Evolutionary conservation across 1,140 invertebrate genomes (phyloP), one percentile per base, ranked within the genome.

Genomic region (Saxidomus purpurata): DNA sequence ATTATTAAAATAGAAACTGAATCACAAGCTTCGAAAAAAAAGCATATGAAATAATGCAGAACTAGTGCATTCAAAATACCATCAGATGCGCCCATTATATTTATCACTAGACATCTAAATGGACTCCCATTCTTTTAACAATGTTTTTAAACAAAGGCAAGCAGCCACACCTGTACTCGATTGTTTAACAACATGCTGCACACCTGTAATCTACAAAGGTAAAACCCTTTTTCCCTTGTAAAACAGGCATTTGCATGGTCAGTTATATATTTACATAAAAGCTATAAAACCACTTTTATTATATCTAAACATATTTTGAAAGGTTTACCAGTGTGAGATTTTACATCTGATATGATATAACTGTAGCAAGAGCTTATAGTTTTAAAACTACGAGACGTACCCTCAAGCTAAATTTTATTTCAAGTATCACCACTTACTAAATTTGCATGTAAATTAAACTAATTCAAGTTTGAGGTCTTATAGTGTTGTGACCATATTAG

Each of bases 361-460:
- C 11, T 67, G 8, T 67, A 6, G 34, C 61, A 67, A n/a, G n/a
- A 31, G 61, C 9, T 36, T 67, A 67, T 36, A 67, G 61, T 67
- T 67, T 67, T 67, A 67, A n/a, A 13, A 34, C 22, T 31, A 28
- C 34, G 9, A 67, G 19, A 67, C 15, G 25, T 28, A 67, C 61
- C 61, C 61, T 67, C 61, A 67, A 67, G 61, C 61, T 67, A 67
- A 55, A 67, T 67, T 34, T 67, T 28, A 67, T 28, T 67, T 19
- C 15, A 67, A 67, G n/a, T 31, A 3, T 67, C 1, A 6, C 8
- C 61, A 19, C n/a, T 34, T 31, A 67, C 28, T 67, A 13, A 13
- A 67, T 67, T 34, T 67, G 55, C 55, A 61, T 61, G 55, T 61
- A 61, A 61, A n/a, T n/a, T n/a, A n/a, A n/a, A n/a, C n/a, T n/a